These are phyloP conservation scores for Gandaritis pyraliata DNA, from an alignment of 2,888 invertebrate species.

Conservation along the genomic window DNA sequence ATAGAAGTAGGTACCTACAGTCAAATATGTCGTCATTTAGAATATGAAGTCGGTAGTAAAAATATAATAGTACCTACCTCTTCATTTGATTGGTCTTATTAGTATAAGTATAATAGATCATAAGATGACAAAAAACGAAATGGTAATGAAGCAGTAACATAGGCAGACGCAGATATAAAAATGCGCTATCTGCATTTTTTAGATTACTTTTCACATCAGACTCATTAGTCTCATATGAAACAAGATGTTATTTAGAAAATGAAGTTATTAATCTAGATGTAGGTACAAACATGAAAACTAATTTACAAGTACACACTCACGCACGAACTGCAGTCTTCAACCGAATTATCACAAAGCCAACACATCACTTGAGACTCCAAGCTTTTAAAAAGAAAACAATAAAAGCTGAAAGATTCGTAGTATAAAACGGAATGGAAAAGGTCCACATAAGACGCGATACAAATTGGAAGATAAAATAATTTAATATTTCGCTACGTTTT, in stretches of 20 bases:
- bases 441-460: neutral
- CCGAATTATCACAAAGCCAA: conserved; percentile 76
- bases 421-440: no score
- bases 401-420: neutral
- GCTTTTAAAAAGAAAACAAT: conserved; percentile 26
- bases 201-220: neutral
- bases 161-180: no score
- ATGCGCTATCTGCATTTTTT: neutral
- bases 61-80: conserved; percentile 11
- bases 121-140: neutral
- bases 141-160: no score
- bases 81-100: conserved; percentile 11
- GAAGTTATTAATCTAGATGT: conserved; percentile 59
- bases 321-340: conserved; percentile 77
- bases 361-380: conserved; percentile 62
- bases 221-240: conserved; percentile 36
- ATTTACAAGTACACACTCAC: conserved; percentile 69
- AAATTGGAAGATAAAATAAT: neutral
- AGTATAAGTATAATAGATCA: conserved; percentile 4
- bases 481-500: neutral
- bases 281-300: conserved; percentile 68
- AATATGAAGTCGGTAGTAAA: neutral
- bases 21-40: conserved; percentile 13
- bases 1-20: conserved; percentile 4
- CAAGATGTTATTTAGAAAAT: conserved; percentile 36